Conservation (phyloP, 2,113 vertebrate genomes). For the Oceanodroma tethys region DNA sequence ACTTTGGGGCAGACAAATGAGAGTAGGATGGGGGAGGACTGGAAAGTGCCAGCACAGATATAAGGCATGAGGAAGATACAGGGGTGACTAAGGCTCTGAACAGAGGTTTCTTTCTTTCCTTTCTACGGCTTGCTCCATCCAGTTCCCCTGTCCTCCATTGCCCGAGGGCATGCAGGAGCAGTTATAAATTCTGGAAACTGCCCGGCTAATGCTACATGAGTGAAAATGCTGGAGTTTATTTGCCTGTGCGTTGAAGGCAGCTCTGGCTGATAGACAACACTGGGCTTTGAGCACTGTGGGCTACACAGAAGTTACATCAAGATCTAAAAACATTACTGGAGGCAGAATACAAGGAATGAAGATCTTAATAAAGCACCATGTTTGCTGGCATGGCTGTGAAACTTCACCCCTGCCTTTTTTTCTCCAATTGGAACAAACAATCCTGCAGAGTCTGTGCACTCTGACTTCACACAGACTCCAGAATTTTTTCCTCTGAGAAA, state of each 20-base stretch:
- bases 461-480: background rate
- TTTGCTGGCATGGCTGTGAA: background rate
- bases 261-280: background rate
- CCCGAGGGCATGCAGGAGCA: background rate
- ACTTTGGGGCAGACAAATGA: background rate
- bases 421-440: background rate
- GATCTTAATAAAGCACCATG: background rate
- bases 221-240: background rate
- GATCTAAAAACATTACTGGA: background rate
- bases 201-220: background rate
- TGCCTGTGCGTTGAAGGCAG: background rate
- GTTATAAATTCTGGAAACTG: background rate
- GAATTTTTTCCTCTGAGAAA: background rate
- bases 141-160: background rate
- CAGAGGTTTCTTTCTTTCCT: background rate
- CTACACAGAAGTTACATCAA: background rate
- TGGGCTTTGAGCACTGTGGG: background rate
- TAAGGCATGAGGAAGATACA: background rate
- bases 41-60: background rate
- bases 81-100: background rate
- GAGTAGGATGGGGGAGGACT: background rate
- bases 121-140: background rate
- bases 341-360: background rate
- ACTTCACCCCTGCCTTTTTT: background rate
- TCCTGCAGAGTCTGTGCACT: background rate